A percentile compares a stretch with the other conserved stretches of the same genome.
These are phyloP conservation scores for Octopus sinensis DNA, from an alignment of 1,140 invertebrate genomes.

Conservation along the genomic window DNA sequence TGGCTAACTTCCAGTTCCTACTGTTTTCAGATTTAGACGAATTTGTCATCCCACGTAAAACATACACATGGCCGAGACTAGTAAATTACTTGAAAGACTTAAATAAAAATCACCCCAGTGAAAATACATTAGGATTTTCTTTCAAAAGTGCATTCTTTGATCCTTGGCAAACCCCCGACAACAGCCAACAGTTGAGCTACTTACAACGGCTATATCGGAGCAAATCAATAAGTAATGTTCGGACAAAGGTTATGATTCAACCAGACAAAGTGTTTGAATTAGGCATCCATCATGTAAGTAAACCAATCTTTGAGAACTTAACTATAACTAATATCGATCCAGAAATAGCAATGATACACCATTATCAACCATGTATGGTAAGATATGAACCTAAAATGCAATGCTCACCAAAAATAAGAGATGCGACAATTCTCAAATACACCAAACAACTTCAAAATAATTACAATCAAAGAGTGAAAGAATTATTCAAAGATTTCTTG, in stretches of 20 bases:
- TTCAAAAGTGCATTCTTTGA: conserved; percentile 54
- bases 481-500: conserved; percentile 10
- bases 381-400: conserved; percentile 41
- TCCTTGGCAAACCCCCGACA: conserved; percentile 31
- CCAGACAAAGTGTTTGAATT: conserved; percentile 48
- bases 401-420: conserved; percentile 35
- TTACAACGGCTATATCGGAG: conserved; percentile 39
- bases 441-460: conserved; percentile 28
- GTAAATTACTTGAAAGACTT: conserved; percentile 19
- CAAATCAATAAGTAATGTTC: conserved; percentile 31
- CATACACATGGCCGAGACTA: conserved; percentile 35
- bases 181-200: conserved; percentile 27
- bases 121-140: conserved; percentile 31
- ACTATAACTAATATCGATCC: conserved; percentile 50
- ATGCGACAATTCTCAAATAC: conserved; percentile 41
- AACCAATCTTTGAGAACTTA: conserved; percentile 28
- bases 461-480: conserved; percentile 32
- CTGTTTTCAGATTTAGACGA: conserved; percentile 56
- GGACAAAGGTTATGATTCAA: conserved; percentile 49
- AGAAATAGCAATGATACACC: conserved; percentile 81
- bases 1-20: conserved; percentile 44
- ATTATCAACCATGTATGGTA: conserved; percentile 67
- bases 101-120: conserved; percentile 7
- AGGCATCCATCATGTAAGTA: conserved; percentile 55
- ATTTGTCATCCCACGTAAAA: conserved; percentile 46